phyloP scores from a whole-genome alignment of 1,140 invertebrate genomes.

The Pristionchus pacificus region DNA sequence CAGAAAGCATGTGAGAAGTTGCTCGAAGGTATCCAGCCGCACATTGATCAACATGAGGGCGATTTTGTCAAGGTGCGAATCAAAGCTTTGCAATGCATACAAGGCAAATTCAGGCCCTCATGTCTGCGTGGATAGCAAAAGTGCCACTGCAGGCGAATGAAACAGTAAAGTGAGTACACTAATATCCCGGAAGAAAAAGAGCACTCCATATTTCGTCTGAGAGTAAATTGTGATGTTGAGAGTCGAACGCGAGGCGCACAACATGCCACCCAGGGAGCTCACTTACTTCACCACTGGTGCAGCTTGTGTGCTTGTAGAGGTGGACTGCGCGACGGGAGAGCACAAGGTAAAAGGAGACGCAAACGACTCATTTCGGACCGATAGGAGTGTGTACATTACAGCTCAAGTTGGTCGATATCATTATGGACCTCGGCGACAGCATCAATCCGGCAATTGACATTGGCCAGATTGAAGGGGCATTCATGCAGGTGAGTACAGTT shows the following conservation, averaged over 20 bases:
- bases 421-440: conserved; percentile 58
- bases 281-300: conserved; percentile 45
- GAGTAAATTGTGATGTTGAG: too few species aligned
- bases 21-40: conserved; percentile 71
- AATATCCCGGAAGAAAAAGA: too few species aligned
- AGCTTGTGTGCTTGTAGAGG: conserved; percentile 58
- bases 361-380: too few species aligned
- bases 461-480: conserved; percentile 52
- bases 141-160: too few species aligned
- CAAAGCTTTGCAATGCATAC: too few species aligned
- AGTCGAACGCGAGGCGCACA: conserved; percentile 11
- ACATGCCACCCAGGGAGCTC: conserved; percentile 13
- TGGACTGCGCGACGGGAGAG: conserved; percentile 61
- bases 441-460: conserved; percentile 57
- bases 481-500: conserved; percentile 44
- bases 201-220: too few species aligned
- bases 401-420: conserved; percentile 54
- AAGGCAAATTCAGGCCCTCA: too few species aligned
- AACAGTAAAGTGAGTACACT: too few species aligned
- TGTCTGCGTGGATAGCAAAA: too few species aligned
- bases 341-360: conserved; percentile 47
- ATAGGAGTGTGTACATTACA: too few species aligned
- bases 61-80: too few species aligned
- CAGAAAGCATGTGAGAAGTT: conserved; percentile 74
- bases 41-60: conserved; percentile 69